Evolutionary conservation across 1,140 invertebrate genomes (phyloP).

Genomic region (Leptinotarsa texana): DNA sequence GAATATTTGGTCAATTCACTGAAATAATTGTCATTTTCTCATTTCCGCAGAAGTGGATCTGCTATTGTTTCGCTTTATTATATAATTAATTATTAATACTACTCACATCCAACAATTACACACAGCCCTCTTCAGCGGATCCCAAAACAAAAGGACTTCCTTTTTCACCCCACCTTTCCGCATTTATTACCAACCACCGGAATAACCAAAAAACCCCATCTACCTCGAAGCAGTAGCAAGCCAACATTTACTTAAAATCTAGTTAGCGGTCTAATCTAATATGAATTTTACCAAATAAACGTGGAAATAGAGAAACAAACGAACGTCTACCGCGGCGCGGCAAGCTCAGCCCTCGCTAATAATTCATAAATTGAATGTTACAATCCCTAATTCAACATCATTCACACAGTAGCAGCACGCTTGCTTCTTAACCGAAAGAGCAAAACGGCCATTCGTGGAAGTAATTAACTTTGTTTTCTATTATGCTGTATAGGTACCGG

Average conservation of each 20-base stretch:
- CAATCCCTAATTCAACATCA: conserved; percentile 29
- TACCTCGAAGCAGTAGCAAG: background rate
- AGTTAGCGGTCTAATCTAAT: conserved; percentile 33
- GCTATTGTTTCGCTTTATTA: background rate
- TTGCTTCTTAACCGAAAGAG: conserved; percentile 23
- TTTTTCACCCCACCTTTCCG: conserved; percentile 15
- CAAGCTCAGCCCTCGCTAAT: conserved; percentile 27
- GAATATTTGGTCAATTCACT: no score
- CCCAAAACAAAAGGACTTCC: background rate
- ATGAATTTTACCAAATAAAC: conserved; percentile 32
- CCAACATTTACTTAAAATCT: conserved; percentile 33
- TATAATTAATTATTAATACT: background rate
- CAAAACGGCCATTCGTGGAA: conserved; percentile 22
- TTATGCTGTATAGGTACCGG: conserved; percentile 36
- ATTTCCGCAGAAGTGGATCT: no score
- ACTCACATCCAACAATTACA: background rate
- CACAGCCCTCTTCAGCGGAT: background rate
- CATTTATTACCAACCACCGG: conserved; percentile 19
- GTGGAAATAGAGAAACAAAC: conserved; percentile 32
- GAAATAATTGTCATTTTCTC: no score
- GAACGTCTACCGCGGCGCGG: conserved; percentile 26
- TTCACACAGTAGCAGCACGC: conserved; percentile 10
- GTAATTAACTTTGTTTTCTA: conserved; percentile 45
- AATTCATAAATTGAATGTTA: conserved; percentile 33
- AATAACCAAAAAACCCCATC: conserved; percentile 27